Evolutionary conservation across 2,113 vertebrate species (phyloP).

Genomic region (Takifugu flavidus): DNA sequence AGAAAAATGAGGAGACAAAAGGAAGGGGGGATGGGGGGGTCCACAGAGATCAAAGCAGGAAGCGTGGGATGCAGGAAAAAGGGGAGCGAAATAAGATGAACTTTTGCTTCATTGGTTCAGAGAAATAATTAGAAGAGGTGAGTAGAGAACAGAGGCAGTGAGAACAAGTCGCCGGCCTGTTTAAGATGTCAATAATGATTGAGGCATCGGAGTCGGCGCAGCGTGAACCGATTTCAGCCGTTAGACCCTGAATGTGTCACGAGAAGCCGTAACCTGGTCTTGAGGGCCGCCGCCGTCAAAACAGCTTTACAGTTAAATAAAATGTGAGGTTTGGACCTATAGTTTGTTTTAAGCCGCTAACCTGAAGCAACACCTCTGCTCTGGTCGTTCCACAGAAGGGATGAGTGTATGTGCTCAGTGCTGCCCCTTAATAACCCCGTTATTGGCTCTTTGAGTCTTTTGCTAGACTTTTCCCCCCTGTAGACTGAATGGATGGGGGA

Average conservation of each 20-base stretch:
- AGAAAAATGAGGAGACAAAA: neutral
- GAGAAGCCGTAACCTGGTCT: no score
- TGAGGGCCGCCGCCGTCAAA: no score
- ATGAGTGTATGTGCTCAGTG: neutral
- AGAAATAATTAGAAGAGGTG: constrained; percentile 8
- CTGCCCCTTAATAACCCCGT: neutral
- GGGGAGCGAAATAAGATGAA: constrained; percentile 20
- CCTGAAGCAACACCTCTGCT: no score
- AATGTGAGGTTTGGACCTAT: no score
- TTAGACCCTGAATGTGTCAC: neutral
- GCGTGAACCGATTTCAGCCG: neutral
- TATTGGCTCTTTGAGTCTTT: constrained; percentile 3
- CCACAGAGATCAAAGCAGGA: neutral
- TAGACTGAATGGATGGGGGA: constrained; percentile 18
- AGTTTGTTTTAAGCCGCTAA: no score
- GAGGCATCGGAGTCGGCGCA: constrained; percentile 5
- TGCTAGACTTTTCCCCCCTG: constrained; percentile 19
- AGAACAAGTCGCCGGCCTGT: constrained; percentile 26
- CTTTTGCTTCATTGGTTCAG: constrained; percentile 19
- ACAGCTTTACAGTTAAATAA: no score
- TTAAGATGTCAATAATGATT: constrained; percentile 17
- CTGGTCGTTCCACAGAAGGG: no score
- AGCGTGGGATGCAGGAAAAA: constrained; percentile 4
- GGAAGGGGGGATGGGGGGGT: neutral
- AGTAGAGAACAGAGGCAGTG: constrained; percentile 3